phyloP scores from a whole-genome alignment of 1,140 invertebrate genomes.

The Charaxes varanes region DNA sequence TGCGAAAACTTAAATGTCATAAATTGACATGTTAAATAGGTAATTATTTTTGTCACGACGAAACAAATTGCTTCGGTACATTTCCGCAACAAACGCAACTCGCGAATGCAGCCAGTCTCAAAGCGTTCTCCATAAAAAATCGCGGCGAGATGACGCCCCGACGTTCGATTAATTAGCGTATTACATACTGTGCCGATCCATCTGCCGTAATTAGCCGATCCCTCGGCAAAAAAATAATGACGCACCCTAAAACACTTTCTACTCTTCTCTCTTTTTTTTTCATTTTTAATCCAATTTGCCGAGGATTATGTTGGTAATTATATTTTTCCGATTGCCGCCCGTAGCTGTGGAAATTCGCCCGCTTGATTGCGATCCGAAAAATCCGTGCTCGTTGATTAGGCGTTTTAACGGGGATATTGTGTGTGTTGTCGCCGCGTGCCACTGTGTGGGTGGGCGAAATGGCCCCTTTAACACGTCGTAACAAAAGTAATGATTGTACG shows the following conservation, averaged over 20 bases:
- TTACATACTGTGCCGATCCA: slow-evolving; percentile 67
- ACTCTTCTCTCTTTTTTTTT: slow-evolving; percentile 71
- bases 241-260: slow-evolving; percentile 71
- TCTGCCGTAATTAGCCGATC: slow-evolving; percentile 70
- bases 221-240: slow-evolving; percentile 70
- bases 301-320: slow-evolving; percentile 75
- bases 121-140: slow-evolving; percentile 37
- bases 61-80: no score
- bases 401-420: slow-evolving; percentile 53
- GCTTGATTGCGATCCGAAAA: slow-evolving; percentile 64
- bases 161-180: slow-evolving; percentile 70
- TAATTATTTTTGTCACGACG: no score
- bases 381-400: slow-evolving; percentile 60
- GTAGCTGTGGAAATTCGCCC: slow-evolving; percentile 58
- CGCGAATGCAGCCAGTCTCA: slow-evolving; percentile 11
- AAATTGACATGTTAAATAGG: no score
- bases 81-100: slow-evolving; percentile 10
- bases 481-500: background rate
- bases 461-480: slow-evolving; percentile 1
- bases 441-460: slow-evolving; percentile 7
- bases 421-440: slow-evolving; percentile 8
- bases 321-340: slow-evolving; percentile 70
- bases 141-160: slow-evolving; percentile 36
- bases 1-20: no score
- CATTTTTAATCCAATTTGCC: slow-evolving; percentile 75